Percentiles rank a stretch among this genome's conserved stretches.
These are phyloP conservation scores for Danaus chrysippus DNA, from an alignment of 2,888 invertebrate genomes.

Conservation along the genomic window DNA sequence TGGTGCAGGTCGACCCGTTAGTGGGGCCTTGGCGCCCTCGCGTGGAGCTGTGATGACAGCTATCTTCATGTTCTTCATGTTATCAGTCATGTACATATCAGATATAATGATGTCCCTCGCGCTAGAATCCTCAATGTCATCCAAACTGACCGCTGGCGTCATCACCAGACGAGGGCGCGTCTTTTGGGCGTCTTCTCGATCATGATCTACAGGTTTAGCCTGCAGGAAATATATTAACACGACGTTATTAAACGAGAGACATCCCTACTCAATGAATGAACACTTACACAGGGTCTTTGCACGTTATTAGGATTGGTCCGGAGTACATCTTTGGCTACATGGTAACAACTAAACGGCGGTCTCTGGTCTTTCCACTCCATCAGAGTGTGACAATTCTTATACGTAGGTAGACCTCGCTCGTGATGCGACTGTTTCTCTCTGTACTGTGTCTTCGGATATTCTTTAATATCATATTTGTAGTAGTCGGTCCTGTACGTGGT, in stretches of 20 bases:
- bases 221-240: not conserved
- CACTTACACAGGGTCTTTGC: slow-evolving; percentile 38
- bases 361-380: slow-evolving; percentile 36
- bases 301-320: slow-evolving; percentile 37
- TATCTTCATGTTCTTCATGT: slow-evolving; percentile 28
- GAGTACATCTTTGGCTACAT: slow-evolving; percentile 39
- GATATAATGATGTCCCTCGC: slow-evolving; percentile 32
- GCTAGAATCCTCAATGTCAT: slow-evolving; percentile 38
- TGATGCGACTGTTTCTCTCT: slow-evolving; percentile 26
- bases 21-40: slow-evolving; percentile 32
- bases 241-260: slow-evolving; percentile 24
- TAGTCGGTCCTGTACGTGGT: slow-evolving; percentile 39
- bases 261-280: no score
- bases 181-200: slow-evolving; percentile 28
- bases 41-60: slow-evolving; percentile 21
- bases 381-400: slow-evolving; percentile 42
- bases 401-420: slow-evolving; percentile 23
- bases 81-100: slow-evolving; percentile 48
- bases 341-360: slow-evolving; percentile 38
- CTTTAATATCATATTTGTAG: slow-evolving; percentile 27
- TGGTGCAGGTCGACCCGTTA: slow-evolving; percentile 33
- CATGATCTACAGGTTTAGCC: slow-evolving; percentile 30
- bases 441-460: slow-evolving; percentile 32
- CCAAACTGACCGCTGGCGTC: slow-evolving; percentile 46
- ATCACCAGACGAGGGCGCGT: slow-evolving; percentile 39